Evolutionary conservation across 1,140 invertebrate genomes (phyloP).

Genomic region (Drosophila equinoxialis): DNA sequence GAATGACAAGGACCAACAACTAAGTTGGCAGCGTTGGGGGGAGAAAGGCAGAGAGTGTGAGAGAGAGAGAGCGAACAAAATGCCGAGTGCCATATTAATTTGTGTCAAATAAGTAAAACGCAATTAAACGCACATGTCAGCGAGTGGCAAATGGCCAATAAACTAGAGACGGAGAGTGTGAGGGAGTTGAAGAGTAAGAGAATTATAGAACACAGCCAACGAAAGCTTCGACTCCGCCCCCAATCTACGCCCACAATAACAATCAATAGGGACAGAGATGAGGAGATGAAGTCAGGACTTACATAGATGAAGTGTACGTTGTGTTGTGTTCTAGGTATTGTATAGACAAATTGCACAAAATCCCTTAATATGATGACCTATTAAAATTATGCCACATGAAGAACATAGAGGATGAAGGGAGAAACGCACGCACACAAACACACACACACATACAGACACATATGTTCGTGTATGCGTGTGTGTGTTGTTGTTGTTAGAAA

Average conservation of each 20-base stretch:
- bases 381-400: conserved; percentile 68
- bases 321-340: not conserved
- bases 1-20: not conserved
- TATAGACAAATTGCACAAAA: conserved; percentile 62
- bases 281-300: conserved; percentile 16
- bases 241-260: conserved; percentile 3
- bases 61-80: conserved; percentile 13
- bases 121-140: conserved; percentile 80
- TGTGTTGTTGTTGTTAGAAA: conserved; percentile 30
- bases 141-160: conserved; percentile 70
- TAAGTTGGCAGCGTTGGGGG: not conserved
- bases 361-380: conserved; percentile 80
- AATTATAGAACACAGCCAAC: not conserved
- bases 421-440: not conserved
- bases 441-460: conserved; percentile 18
- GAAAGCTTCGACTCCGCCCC: too few species aligned
- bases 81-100: conserved; percentile 67
- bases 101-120: conserved; percentile 80
- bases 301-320: conserved; percentile 16
- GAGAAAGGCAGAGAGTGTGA: conserved; percentile 1
- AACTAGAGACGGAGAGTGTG: conserved; percentile 25
- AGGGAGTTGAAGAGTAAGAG: not conserved
- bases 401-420: conserved; percentile 13
- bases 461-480: conserved; percentile 24
- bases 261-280: conserved; percentile 61